Evolutionary conservation across 2,113 vertebrate genomes (phyloP).

Genomic region (Oryzias melastigma): DNA sequence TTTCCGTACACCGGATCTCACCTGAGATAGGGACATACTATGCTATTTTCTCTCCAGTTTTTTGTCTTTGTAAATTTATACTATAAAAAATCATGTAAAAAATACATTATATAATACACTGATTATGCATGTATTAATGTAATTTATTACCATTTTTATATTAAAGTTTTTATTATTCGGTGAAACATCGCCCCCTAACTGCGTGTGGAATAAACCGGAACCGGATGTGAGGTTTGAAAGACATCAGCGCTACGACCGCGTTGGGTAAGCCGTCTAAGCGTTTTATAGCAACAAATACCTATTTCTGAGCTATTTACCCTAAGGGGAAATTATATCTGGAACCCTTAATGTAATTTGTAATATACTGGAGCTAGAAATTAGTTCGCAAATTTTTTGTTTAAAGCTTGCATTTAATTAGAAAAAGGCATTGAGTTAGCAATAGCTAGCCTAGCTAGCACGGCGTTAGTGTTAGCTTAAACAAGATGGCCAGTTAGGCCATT

Average conservation of each 20-base stretch:
- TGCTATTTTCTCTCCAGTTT: background rate
- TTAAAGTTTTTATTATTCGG: background rate
- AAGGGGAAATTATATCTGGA: background rate
- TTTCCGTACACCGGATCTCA: constrained; percentile 37
- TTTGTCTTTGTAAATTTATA: no score
- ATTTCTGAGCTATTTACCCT: background rate
- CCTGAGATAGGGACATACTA: constrained; percentile 27
- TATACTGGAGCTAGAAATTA: no score
- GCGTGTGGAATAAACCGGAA: constrained; percentile 37
- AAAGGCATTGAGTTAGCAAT: constrained; percentile 11
- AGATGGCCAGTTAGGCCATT: constrained; percentile 40
- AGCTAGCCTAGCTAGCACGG: constrained; percentile 11
- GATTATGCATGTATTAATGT: no score
- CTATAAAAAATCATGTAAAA: no score
- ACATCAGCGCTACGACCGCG: constrained; percentile 56
- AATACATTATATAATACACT: no score
- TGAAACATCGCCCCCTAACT: constrained; percentile 33
- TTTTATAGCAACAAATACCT: background rate
- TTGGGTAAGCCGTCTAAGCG: constrained; percentile 69
- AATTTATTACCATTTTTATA: no score
- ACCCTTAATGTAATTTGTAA: no score
- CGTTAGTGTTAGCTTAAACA: constrained; percentile 37
- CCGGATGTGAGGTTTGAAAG: constrained; percentile 63
- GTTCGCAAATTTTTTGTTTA: no score
- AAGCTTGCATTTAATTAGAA: background rate